Percentiles rank a stretch among this genome's conserved stretches.
These are phyloP conservation scores for Augochlorella aurata DNA, from an alignment of 2,888 invertebrate genomes.

Conservation along the genomic window DNA sequence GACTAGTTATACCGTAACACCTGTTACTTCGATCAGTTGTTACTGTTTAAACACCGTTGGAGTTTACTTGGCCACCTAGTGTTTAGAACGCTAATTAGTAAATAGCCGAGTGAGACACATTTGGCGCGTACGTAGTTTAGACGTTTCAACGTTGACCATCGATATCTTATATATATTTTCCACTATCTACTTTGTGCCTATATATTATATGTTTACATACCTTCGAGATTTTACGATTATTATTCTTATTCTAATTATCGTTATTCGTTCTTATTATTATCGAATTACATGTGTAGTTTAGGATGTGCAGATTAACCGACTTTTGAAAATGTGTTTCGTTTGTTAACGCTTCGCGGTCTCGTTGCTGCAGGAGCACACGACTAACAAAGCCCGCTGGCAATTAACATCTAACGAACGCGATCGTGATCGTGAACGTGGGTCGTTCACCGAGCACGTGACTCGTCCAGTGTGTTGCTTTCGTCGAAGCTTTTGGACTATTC, in stretches of 20 bases:
- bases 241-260: slow-evolving; percentile 27
- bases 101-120: slow-evolving; percentile 62
- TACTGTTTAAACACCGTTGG: slow-evolving; percentile 49
- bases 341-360: slow-evolving; percentile 45
- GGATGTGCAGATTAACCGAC: slow-evolving; percentile 51
- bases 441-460: slow-evolving; percentile 57
- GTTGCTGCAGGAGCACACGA: slow-evolving; percentile 31
- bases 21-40: slow-evolving; percentile 54
- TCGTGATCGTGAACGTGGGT: slow-evolving; percentile 13
- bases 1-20: slow-evolving; percentile 42
- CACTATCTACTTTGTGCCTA: slow-evolving; percentile 38
- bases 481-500: slow-evolving; percentile 37
- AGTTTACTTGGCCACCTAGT: slow-evolving; percentile 59
- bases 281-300: slow-evolving; percentile 63
- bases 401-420: slow-evolving; percentile 43
- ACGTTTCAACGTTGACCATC: slow-evolving; percentile 45
- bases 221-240: slow-evolving; percentile 43
- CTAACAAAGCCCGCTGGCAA: slow-evolving; percentile 39
- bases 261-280: slow-evolving; percentile 18
- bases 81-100: slow-evolving; percentile 66
- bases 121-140: slow-evolving; percentile 66
- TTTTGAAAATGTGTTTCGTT: slow-evolving; percentile 29
- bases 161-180: slow-evolving; percentile 37
- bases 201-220: slow-evolving; percentile 23
- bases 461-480: slow-evolving; percentile 76